These are phyloP conservation scores for Sinocyclocheilus rhinocerous DNA, from an alignment of 2,113 vertebrate genomes.

Conservation along the genomic window DNA sequence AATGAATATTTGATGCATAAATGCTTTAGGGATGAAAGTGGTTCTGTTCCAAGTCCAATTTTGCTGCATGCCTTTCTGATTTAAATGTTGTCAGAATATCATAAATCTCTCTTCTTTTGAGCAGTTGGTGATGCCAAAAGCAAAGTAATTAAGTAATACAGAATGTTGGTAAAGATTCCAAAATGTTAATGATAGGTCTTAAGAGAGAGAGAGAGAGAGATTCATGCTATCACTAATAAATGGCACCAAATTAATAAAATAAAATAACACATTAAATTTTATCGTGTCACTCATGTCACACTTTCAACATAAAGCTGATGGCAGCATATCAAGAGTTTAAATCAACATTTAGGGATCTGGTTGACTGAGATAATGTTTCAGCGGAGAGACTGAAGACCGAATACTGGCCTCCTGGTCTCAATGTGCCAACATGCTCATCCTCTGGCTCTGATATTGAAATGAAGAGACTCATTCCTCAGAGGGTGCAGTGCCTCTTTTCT, in stretches of 20 bases:
- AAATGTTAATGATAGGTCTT: neutral
- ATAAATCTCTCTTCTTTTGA: conserved; percentile 34
- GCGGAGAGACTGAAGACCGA: neutral
- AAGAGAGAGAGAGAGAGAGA: neutral
- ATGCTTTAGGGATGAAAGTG: conserved; percentile 31
- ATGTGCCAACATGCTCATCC: conserved; percentile 16
- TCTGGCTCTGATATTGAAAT: neutral
- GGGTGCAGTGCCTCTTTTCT: neutral
- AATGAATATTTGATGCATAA: conserved; percentile 37
- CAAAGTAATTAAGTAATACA: conserved; percentile 31
- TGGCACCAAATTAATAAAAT: neutral
- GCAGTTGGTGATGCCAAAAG: conserved; percentile 17
- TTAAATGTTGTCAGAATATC: conserved; percentile 28
- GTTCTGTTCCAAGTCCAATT: conserved; percentile 26
- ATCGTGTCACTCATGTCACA: neutral
- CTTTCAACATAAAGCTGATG: neutral
- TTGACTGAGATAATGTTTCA: conserved; percentile 16
- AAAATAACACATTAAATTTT: neutral
- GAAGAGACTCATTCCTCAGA: conserved; percentile 20
- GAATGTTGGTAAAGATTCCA: conserved; percentile 3
- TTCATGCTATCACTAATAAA: neutral
- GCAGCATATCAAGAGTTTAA: conserved; percentile 2
- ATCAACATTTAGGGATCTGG: conserved; percentile 31
- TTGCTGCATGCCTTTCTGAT: conserved; percentile 25
- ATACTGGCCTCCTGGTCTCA: conserved; percentile 20